Percentiles rank a stretch among this genome's conserved stretches.
Conservation (phyloP, 2,113 vertebrate genomes). For the Corythoichthys intestinalis region DNA sequence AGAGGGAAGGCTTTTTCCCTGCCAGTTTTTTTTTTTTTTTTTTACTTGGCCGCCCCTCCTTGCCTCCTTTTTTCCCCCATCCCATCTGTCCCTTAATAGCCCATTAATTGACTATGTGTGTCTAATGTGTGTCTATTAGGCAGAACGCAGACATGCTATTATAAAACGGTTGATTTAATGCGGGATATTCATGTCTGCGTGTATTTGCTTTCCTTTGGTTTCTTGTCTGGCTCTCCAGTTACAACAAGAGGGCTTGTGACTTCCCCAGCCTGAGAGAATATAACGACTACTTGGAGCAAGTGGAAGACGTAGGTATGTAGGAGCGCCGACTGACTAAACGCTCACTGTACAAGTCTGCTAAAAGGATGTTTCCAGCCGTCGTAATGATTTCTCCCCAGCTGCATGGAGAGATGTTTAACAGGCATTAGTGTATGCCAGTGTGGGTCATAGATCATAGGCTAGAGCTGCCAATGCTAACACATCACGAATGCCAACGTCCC, state of each 20-base stretch:
- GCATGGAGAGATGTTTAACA: constrained; percentile 26
- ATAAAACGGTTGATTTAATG: constrained; percentile 63
- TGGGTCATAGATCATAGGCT: constrained; percentile 15
- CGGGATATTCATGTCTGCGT: constrained; percentile 47
- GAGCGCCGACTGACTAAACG: constrained; percentile 31
- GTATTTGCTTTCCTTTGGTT: constrained; percentile 46
- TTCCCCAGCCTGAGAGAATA: constrained; percentile 87
- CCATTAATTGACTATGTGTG: constrained; percentile 52
- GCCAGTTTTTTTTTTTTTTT: constrained; percentile 61
- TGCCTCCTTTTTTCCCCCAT: constrained; percentile 35
- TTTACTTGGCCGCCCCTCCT: constrained; percentile 48
- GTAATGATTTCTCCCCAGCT: constrained; percentile 29
- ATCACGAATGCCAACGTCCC: constrained; percentile 19
- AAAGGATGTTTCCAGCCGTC: constrained; percentile 7
- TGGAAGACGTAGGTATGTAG: constrained; percentile 89
- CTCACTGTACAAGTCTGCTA: constrained; percentile 3
- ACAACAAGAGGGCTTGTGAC: constrained; percentile 95
- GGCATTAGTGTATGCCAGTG: constrained; percentile 13
- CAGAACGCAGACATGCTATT: constrained; percentile 52
- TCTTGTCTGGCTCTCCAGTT: constrained; percentile 75
- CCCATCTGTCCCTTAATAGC: constrained; percentile 64
- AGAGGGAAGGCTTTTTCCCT: constrained; percentile 63
- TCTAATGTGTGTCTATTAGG: constrained; percentile 65
- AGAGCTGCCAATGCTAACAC: constrained; percentile 15
- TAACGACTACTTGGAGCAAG: constrained; percentile 93